A percentile compares a stretch with the other conserved stretches of the same genome.
Evolutionary conservation across 2,797 vertebrate species (phyloP).

Genomic region (Alectoris magna): DNA sequence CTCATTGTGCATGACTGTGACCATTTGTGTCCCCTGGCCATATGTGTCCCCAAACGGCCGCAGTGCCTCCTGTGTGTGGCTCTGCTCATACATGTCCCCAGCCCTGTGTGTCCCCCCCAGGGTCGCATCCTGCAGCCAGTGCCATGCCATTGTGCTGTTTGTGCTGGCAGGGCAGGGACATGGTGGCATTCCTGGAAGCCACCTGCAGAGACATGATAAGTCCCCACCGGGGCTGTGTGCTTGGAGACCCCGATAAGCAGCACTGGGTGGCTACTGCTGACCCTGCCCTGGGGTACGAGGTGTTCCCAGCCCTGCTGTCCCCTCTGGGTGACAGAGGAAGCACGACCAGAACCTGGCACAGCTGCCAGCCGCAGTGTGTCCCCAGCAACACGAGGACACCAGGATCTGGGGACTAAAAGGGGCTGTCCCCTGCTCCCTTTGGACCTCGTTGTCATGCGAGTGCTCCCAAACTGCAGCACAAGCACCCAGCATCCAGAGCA

Average conservation of each 20-base stretch:
- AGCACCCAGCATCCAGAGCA: background rate
- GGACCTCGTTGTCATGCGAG: background rate
- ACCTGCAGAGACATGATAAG: conserved; percentile 43
- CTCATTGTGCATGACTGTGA: rapidly evolving
- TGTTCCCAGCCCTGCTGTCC: background rate
- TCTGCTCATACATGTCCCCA: background rate
- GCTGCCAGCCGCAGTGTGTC: background rate
- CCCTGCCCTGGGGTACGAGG: background rate
- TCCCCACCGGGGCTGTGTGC: rapidly evolving
- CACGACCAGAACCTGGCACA: background rate
- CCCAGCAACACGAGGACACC: rapidly evolving
- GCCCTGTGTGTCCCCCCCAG: background rate
- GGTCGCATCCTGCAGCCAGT: background rate
- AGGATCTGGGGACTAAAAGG: background rate
- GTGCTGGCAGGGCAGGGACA: background rate
- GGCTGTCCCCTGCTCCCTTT: background rate
- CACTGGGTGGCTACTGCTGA: background rate
- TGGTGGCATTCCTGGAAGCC: conserved; percentile 4
- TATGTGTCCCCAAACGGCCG: rapidly evolving
- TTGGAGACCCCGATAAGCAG: background rate
- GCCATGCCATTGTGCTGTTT: background rate
- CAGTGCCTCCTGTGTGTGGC: background rate
- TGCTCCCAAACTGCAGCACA: background rate
- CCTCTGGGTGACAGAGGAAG: background rate
- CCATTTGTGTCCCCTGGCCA: background rate